Percentiles rank a stretch among this genome's conserved stretches.
phyloP scores from a whole-genome alignment of 1,140 invertebrate genomes.

The Mya arenaria region DNA sequence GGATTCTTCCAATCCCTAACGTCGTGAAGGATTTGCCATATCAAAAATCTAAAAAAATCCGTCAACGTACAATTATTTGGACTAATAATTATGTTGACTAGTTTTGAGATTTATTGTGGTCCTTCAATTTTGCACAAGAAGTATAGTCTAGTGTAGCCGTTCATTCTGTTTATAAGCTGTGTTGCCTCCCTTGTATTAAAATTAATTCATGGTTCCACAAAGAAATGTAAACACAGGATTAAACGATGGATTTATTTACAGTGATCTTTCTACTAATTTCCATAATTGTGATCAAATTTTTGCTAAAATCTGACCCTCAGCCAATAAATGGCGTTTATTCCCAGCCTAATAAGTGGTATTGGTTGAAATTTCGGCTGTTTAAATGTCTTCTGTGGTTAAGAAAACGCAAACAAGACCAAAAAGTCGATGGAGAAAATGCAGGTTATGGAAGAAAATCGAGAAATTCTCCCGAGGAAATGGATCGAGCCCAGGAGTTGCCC shows the following conservation, averaged over 20 bases:
- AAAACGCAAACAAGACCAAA: slow-evolving; percentile 79
- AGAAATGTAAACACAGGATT: too few relatives aligned
- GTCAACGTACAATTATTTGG: too few relatives aligned
- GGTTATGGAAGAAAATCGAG: slow-evolving; percentile 82
- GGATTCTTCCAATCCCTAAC: too few relatives aligned
- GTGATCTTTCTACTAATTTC: slow-evolving; percentile 17
- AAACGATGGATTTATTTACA: neutral
- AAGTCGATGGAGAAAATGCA: slow-evolving; percentile 63
- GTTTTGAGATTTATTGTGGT: too few relatives aligned
- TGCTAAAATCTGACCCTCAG: slow-evolving; percentile 69
- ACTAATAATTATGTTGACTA: too few relatives aligned
- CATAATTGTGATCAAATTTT: slow-evolving; percentile 17
- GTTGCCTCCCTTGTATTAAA: too few relatives aligned
- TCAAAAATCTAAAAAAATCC: too few relatives aligned
- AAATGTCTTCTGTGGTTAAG: slow-evolving; percentile 83
- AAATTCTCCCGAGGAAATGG: slow-evolving; percentile 82
- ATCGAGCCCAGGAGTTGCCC: slow-evolving; percentile 84
- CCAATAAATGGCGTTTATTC: slow-evolving; percentile 85
- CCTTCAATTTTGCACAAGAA: too few relatives aligned
- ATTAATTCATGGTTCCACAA: too few relatives aligned
- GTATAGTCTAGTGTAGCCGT: too few relatives aligned
- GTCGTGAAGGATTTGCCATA: too few relatives aligned
- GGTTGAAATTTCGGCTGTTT: slow-evolving; percentile 84
- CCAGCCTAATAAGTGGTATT: slow-evolving; percentile 85
- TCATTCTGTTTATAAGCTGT: too few relatives aligned